Base-by-base conservation (phyloP, 2,797 vertebrate genomes). In the Sus cebifrons region DNA sequence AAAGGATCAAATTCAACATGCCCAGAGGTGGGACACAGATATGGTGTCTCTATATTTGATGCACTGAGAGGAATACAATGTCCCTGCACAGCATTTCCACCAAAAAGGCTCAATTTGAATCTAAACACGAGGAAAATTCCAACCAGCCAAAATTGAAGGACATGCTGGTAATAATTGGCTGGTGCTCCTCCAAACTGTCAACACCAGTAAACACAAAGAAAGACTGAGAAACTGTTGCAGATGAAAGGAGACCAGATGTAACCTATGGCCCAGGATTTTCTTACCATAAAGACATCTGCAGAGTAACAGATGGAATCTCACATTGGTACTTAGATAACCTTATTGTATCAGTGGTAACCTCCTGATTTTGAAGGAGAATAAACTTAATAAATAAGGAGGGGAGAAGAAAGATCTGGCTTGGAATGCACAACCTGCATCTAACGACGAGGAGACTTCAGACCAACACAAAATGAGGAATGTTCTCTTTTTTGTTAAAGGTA, bases 321-420 rank as follows among this genome's bases (percentile, higher is more conserved):
- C n/a, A 7, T 32, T 64, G 73, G 6, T 58, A 91, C 54, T 71
- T 77, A 77, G 65, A 44, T 90, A 84, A 54, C 67, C 73, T 21
- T 73, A 81, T 13, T 9, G 1, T 14, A 25, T 36, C 49, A n/a
- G 12, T 13, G 17, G 71, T 87, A 92, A 84, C 74, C 91, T 96
- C 18, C 60, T 90, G 16, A 94, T 62, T 94, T 94, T 60, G 15
- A 65, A 70, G 73, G 82, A 60, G 29, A 74, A 91, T 75, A 52
- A 92, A 75, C n/a, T 68, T 74, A 44, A 52, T 73, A 54, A 83
- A 23, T 36, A 54, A 71, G 52, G 40, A 60, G 13, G 21, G 2
- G 4, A 17, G 12, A 68, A 67, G 25, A 62, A 89, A 84, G 15
- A 32, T 64, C 52, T 70, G 36, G 56, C 68, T 14, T 6, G 74